Conservation (phyloP, 1,140 invertebrate species). For the Nylanderia fulva region DNA sequence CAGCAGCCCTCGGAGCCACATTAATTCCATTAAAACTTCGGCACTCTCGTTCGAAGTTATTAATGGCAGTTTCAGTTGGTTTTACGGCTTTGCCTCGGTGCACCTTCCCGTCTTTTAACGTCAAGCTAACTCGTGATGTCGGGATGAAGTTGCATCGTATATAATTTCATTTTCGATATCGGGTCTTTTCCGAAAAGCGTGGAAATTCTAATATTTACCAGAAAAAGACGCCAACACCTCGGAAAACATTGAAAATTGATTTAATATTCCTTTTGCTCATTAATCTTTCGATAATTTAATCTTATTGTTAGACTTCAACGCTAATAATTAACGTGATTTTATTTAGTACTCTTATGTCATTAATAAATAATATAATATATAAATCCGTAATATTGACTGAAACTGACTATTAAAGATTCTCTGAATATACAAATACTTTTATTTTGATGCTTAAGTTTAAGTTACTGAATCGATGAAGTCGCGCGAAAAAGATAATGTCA, state of each 20-base stretch:
- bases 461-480: conserved; percentile 16
- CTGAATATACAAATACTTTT: neutral
- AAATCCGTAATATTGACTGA: neutral
- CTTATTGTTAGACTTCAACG: neutral
- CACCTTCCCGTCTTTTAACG: conserved; percentile 53
- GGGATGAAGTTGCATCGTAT: conserved; percentile 37
- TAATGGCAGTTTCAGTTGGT: conserved; percentile 58
- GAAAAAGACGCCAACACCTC: neutral
- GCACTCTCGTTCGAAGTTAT: conserved; percentile 65
- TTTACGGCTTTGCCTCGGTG: conserved; percentile 43
- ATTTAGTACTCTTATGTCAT: neutral
- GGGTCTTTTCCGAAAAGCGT: neutral
- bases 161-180: conserved; percentile 54
- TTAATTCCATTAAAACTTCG: conserved; percentile 69
- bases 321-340: conserved; percentile 1
- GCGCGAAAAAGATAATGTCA: conserved; percentile 11
- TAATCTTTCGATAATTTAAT: neutral
- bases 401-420: neutral
- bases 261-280: neutral
- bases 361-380: neutral
- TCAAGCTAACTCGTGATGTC: conserved; percentile 29
- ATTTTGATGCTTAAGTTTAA: neutral
- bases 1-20: conserved; percentile 48
- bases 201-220: conserved; percentile 38
- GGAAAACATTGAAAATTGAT: neutral